Conservation (phyloP, 2,113 vertebrate species). For the Nipponia nippon region DNA sequence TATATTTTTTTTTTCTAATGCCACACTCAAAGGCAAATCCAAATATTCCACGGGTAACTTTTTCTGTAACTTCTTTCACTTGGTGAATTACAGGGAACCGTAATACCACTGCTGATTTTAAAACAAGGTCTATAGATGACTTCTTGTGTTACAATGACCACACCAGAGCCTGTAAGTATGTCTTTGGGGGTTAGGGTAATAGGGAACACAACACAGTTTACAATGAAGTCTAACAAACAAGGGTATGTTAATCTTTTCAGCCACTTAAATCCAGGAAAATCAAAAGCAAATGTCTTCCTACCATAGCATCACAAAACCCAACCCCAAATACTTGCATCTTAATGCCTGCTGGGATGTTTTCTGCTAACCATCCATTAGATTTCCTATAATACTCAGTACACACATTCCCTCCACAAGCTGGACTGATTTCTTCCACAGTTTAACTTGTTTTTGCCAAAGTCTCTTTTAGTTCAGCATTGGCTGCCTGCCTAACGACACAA, state of each 20-base stretch:
- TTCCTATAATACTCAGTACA: neutral
- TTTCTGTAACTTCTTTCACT: neutral
- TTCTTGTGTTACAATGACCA: neutral
- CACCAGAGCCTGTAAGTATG: neutral
- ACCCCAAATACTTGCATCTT: constrained; percentile 3
- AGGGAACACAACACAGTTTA: neutral
- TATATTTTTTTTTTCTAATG: neutral
- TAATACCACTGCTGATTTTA: neutral
- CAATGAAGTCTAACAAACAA: constrained; percentile 8
- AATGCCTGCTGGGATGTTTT: constrained; percentile 10
- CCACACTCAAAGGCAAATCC: neutral
- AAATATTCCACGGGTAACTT: neutral
- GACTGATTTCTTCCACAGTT: constrained; percentile 27
- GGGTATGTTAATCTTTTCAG: constrained; percentile 31
- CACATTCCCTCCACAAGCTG: neutral
- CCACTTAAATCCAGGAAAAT: constrained; percentile 47
- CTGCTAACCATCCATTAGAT: constrained; percentile 8
- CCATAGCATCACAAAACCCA: constrained; percentile 10
- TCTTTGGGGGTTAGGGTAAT: neutral
- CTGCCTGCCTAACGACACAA: constrained; percentile 50
- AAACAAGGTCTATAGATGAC: neutral
- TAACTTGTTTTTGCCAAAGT: constrained; percentile 63
- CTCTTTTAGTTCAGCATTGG: constrained; percentile 35
- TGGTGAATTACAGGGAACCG: neutral
- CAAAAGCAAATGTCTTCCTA: constrained; percentile 56